Evolutionary conservation across 2,113 vertebrate species (phyloP).

Genomic region (Ammospiza nelsoni): DNA sequence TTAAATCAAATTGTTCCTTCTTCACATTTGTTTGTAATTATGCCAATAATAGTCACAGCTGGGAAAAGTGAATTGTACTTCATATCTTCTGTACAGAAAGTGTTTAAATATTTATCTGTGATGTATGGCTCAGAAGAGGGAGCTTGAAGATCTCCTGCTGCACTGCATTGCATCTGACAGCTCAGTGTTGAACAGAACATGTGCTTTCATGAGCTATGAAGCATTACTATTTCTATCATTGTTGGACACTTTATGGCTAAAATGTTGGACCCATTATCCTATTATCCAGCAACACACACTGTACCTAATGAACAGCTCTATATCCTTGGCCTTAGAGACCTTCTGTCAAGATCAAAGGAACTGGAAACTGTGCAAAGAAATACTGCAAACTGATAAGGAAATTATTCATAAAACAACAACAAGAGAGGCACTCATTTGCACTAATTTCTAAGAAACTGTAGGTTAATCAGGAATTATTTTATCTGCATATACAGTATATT

Average conservation of each 20-base stretch:
- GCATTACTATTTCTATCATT: neutral
- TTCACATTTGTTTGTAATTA: constrained; percentile 14
- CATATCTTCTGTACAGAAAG: neutral
- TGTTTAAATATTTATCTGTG: constrained; percentile 40
- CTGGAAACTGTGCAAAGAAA: neutral
- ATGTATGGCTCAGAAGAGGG: neutral
- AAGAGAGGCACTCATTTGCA: neutral
- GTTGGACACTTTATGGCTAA: neutral
- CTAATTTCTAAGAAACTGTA: neutral
- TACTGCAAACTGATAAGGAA: neutral
- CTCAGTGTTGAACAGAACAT: neutral
- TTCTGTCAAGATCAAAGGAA: neutral
- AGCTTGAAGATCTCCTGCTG: neutral
- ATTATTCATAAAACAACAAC: neutral
- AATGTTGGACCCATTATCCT: neutral
- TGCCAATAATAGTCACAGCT: constrained; percentile 14
- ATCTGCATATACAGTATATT: neutral
- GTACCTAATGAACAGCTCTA: neutral
- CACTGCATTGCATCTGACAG: neutral
- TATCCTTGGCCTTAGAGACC: neutral
- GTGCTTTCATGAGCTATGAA: neutral
- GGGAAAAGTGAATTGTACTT: neutral
- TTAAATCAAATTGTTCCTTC: constrained; percentile 51
- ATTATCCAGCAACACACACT: neutral
- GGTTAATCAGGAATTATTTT: neutral